A percentile compares a stretch with the other conserved stretches of the same genome.
These are phyloP conservation scores for Latrodectus elegans DNA, from an alignment of 2,888 invertebrate genomes.

Conservation along the genomic window DNA sequence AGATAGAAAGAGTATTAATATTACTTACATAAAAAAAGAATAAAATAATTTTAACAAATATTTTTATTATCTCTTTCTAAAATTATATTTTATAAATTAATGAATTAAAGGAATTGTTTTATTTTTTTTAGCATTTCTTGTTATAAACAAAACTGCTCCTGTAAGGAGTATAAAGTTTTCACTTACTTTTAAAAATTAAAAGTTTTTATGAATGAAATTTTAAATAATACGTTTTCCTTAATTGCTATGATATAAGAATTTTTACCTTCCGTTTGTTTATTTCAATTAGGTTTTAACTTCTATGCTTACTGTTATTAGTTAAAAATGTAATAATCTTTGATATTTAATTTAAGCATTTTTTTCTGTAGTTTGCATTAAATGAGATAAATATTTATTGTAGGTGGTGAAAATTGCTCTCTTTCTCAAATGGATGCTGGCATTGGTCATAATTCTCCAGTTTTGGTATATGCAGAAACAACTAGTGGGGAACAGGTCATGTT, in stretches of 20 bases:
- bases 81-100: neutral
- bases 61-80: too few species aligned
- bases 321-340: neutral
- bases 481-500: conserved; percentile 56
- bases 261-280: neutral
- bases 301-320: neutral
- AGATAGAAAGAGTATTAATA: too few species aligned
- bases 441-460: conserved; percentile 59
- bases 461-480: conserved; percentile 67
- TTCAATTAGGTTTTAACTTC: neutral
- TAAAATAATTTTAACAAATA: too few species aligned
- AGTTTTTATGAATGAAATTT: neutral
- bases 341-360: too few species aligned
- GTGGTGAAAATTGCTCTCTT: conserved; percentile 53
- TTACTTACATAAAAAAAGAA: too few species aligned
- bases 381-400: conserved; percentile 3
- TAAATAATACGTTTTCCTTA: neutral
- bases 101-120: neutral
- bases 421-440: conserved; percentile 40
- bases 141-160: too few species aligned
- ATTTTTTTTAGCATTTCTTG: neutral
- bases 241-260: neutral
- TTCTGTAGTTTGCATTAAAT: neutral
- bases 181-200: too few species aligned
- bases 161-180: too few species aligned